These are phyloP conservation scores for Gallinago solitaria DNA, from an alignment of 2,797 vertebrate genomes.

Conservation along the genomic window DNA sequence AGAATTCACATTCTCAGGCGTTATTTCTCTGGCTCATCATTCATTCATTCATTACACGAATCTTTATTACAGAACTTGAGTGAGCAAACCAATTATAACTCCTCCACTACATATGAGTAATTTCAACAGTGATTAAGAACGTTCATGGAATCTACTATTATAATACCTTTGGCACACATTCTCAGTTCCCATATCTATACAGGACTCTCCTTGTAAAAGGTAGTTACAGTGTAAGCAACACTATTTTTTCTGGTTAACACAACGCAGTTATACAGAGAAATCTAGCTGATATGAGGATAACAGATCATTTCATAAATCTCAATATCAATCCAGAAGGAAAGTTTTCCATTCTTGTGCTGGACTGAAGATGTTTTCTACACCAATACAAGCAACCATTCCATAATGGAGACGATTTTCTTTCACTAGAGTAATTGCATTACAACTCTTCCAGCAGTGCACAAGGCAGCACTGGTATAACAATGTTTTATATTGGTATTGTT, in stretches of 20 bases:
- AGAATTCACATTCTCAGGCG: background rate
- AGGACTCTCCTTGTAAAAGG: background rate
- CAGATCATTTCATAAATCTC: background rate
- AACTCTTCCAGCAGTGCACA: background rate
- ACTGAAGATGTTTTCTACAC: background rate
- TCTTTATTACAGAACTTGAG: background rate
- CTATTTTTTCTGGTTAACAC: background rate
- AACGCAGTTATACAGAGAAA: background rate
- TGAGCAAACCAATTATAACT: background rate
- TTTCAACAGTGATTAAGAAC: background rate
- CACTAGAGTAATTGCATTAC: background rate
- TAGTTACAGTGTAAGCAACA: background rate
- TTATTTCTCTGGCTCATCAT: background rate
- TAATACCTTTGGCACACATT: background rate
- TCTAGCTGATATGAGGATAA: background rate
- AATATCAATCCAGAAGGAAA: background rate
- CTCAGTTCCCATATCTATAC: background rate
- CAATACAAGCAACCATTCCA: background rate
- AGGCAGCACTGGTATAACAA: background rate
- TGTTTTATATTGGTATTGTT: background rate
- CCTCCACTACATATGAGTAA: background rate
- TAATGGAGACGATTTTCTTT: rapidly evolving
- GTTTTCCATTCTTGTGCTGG: background rate
- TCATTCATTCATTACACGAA: background rate
- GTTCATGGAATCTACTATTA: background rate